Evolutionary conservation across 1,140 invertebrate species (phyloP), one percentile per base, ranked within the genome.

Genomic region (Halyomorpha halys): DNA sequence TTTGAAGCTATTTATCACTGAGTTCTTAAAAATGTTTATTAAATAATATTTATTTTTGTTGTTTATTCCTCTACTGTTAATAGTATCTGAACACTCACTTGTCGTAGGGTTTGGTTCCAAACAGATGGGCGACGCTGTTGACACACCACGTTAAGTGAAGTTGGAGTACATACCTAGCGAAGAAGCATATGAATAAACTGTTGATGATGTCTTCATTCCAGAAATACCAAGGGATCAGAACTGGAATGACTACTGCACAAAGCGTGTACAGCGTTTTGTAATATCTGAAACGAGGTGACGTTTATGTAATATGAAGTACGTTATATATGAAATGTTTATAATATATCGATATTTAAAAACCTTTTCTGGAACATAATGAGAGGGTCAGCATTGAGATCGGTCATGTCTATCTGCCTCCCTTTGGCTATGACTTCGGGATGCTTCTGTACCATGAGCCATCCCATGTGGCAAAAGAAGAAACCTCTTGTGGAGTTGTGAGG

Each of bases 61-160:
- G n/a, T n/a, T n/a, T n/a, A n/a, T n/a, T n/a, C n/a, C n/a, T n/a
- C n/a, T n/a, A n/a, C n/a, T n/a, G n/a, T n/a, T n/a, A n/a, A n/a
- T n/a, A n/a, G n/a, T n/a, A n/a, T n/a, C n/a, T n/a, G n/a, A n/a
- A n/a, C n/a, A 56, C 53, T 65, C 51, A 65, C 64, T 65, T 77
- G 72, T 89, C 86, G 74, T 89, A 90, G 3, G 87, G 87, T 66
- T 80, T 79, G 68, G 79, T 78, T 44, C 88, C 87, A 72, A 80
- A 86, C 66, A 82, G 77, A 71, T 90, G 87, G 11, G 87, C 86
- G 49, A 82, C 81, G 70, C 82, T 85, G 74, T 90, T 90, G 25
- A 90, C 86, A 39, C 82, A 78, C 84, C 86, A 90, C 0, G 87
- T 90, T 4, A 80, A 76, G 71, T 91, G 82, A 19, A 90, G 78